Percentiles rank a stretch among this genome's conserved stretches.
Evolutionary conservation across 2,113 vertebrate genomes (phyloP).

Genomic region (Zosterops lateralis): DNA sequence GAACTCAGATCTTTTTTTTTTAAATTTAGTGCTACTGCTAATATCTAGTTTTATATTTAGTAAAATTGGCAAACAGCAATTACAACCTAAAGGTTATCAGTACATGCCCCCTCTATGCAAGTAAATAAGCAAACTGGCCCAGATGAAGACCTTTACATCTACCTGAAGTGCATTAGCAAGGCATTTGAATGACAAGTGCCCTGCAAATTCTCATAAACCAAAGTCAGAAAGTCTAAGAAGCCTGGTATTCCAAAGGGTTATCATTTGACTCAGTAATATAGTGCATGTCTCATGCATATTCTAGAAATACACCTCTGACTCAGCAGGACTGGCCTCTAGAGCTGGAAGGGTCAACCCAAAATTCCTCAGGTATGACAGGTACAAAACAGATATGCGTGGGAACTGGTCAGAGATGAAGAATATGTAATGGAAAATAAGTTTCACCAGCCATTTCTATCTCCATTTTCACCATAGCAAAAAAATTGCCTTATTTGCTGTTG

Average conservation of each 20-base stretch:
- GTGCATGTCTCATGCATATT: not conserved
- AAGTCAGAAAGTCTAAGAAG: not conserved
- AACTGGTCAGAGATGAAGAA: not conserved
- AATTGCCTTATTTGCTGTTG: not conserved
- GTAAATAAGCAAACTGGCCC: not conserved
- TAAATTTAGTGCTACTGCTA: not conserved
- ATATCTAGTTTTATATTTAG: not conserved
- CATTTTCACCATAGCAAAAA: not conserved
- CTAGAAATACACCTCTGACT: not conserved
- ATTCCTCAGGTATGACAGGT: not conserved
- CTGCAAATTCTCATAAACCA: not conserved
- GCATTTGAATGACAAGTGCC: not conserved
- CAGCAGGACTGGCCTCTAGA: not conserved
- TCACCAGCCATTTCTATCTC: not conserved
- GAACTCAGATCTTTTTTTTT: not conserved
- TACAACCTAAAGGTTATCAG: not conserved
- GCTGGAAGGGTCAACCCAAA: not conserved
- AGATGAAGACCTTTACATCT: not conserved
- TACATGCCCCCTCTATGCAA: not conserved
- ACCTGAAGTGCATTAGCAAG: not conserved
- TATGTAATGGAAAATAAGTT: not conserved
- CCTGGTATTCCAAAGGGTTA: not conserved
- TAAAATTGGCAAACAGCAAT: not conserved
- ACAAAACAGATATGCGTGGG: not conserved
- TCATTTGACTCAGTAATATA: fast-evolving